Conservation (phyloP, 2,888 invertebrate genomes). For the Dryococelus australis region DNA sequence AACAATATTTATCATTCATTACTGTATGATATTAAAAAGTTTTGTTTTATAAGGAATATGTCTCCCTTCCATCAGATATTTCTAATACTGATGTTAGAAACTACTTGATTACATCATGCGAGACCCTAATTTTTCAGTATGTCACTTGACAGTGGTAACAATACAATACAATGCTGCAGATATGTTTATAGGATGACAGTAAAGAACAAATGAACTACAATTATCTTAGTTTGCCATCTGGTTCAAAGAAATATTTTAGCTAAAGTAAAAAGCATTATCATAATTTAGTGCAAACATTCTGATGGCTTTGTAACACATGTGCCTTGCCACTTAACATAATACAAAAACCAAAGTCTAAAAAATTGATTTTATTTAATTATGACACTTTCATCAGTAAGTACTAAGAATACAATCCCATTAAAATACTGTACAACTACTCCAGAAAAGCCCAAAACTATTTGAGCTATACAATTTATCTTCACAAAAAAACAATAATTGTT, state of each 20-base stretch:
- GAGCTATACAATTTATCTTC: no score
- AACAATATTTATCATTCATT: not conserved
- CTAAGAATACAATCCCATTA: no score
- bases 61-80: not conserved
- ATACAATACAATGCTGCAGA: not conserved
- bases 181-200: not conserved
- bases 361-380: no score
- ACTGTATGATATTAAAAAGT: not conserved
- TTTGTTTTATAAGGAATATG: slow-evolving; percentile 8
- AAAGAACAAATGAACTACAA: not conserved
- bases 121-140: slow-evolving; percentile 6
- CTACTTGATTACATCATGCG: slow-evolving; percentile 9
- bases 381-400: no score
- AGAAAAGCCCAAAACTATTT: no score
- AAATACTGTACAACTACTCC: no score
- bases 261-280: not conserved
- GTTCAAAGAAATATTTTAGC: not conserved
- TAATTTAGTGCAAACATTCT: not conserved
- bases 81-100: slow-evolving; percentile 16
- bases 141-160: slow-evolving; percentile 16
- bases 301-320: not conserved
- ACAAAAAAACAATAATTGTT: no score
- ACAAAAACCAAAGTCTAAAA: no score
- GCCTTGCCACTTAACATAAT: no score
- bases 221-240: not conserved